phyloP scores from a whole-genome alignment of 2,888 invertebrate species.

The Pocota personata region DNA sequence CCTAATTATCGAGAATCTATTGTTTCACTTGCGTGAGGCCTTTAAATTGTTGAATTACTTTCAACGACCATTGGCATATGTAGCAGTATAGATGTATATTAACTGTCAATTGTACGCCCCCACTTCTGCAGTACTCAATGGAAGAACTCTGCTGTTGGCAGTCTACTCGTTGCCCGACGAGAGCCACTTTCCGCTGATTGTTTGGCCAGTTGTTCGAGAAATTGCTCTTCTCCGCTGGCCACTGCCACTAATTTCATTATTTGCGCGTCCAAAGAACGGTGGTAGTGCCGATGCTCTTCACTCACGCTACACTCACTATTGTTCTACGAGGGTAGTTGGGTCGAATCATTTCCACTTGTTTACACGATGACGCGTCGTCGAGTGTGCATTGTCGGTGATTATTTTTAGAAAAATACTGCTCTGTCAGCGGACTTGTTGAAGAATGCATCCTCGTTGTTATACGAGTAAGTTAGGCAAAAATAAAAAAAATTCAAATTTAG shows the following conservation, averaged over 20 bases:
- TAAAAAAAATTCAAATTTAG: not conserved
- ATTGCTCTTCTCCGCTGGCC: constrained; percentile 29
- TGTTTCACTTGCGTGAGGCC: constrained; percentile 65
- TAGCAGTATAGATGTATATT: not conserved
- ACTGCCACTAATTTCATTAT: constrained; percentile 58
- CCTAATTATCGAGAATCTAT: constrained; percentile 55
- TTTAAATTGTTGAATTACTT: constrained; percentile 68
- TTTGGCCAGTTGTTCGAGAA: constrained; percentile 48
- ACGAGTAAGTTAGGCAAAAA: not conserved
- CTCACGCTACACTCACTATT: not conserved
- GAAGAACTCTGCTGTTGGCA: constrained; percentile 36
- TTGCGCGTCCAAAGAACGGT: constrained; percentile 34
- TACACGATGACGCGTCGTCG: constrained; percentile 30
- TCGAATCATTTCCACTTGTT: constrained; percentile 48
- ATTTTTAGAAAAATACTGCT: constrained; percentile 50
- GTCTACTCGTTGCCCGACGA: constrained; percentile 8
- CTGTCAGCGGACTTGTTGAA: constrained; percentile 31
- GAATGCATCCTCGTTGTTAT: not conserved
- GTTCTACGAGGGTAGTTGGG: not conserved
- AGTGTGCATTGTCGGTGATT: constrained; percentile 20
- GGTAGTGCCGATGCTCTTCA: not conserved
- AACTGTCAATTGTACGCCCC: constrained; percentile 52
- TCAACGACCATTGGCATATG: constrained; percentile 16
- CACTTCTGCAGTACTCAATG: constrained; percentile 49
- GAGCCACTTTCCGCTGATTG: constrained; percentile 43